phyloP scores from a whole-genome alignment of 2,888 invertebrate genomes.

The Cheilosia grossa region DNA sequence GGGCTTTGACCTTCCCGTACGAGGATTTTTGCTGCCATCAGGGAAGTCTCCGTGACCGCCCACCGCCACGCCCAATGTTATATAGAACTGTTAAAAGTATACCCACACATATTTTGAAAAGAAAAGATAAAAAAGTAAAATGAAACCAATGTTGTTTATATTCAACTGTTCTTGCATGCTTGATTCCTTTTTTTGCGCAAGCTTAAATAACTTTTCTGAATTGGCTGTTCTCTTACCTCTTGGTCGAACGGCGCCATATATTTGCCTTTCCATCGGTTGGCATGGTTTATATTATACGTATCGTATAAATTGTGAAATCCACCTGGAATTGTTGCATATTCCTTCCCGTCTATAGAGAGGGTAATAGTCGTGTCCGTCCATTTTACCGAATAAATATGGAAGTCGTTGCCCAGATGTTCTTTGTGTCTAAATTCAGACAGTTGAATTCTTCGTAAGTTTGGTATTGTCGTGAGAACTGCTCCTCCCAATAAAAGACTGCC shows the following conservation, averaged over 20 bases:
- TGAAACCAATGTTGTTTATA: not conserved
- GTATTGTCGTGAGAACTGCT: conserved; percentile 77
- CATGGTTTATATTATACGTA: conserved; percentile 76
- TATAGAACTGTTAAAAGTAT: conserved; percentile 88
- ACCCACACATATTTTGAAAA: too few species aligned
- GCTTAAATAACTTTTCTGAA: not conserved
- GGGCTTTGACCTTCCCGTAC: not conserved
- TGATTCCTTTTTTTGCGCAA: not conserved
- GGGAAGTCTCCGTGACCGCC: conserved; percentile 90
- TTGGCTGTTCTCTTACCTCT: conserved; percentile 83
- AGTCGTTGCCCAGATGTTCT: conserved; percentile 85
- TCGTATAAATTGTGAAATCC: conserved; percentile 76
- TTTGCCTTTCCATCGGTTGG: conserved; percentile 85
- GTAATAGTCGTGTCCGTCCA: conserved; percentile 85
- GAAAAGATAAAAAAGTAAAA: too few species aligned
- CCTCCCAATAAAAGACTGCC: conserved; percentile 80
- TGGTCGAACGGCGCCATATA: conserved; percentile 89
- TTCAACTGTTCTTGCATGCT: too few species aligned
- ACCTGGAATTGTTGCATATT: conserved; percentile 84
- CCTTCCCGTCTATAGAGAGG: conserved; percentile 84
- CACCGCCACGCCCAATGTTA: conserved; percentile 90
- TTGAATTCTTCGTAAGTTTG: conserved; percentile 80
- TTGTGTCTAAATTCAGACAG: conserved; percentile 74
- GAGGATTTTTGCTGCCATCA: conserved; percentile 81
- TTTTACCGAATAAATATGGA: conserved; percentile 87